Evolutionary conservation across 1,140 invertebrate species (phyloP).

Genomic region (Chrysoperla carnea): DNA sequence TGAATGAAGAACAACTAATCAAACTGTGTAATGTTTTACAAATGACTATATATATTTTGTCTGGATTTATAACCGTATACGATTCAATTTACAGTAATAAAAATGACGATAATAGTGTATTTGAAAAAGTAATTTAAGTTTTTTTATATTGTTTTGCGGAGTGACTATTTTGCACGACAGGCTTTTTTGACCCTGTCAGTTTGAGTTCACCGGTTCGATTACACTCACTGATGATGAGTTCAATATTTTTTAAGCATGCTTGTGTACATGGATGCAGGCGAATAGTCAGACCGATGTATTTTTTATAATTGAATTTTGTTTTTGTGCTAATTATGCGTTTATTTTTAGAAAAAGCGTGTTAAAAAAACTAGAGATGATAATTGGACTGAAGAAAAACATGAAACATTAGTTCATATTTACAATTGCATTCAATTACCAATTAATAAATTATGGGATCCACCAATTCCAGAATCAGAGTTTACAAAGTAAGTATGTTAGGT

Average conservation of each 20-base stretch:
- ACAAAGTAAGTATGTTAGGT: conserved; percentile 35
- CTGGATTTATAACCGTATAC: background rate
- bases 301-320: background rate
- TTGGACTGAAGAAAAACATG: conserved; percentile 11
- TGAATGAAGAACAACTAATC: conserved; percentile 3
- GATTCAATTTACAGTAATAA: background rate
- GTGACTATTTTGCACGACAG: background rate
- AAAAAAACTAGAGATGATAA: background rate
- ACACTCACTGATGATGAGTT: no score
- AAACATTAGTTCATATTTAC: conserved; percentile 30
- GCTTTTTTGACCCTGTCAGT: no score
- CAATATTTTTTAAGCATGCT: no score
- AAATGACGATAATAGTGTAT: background rate
- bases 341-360: background rate
- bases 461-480: conserved; percentile 45
- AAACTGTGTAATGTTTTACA: conserved; percentile 7
- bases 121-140: background rate
- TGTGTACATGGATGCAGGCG: no score
- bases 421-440: conserved; percentile 35
- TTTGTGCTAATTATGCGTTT: background rate
- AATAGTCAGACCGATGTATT: no score
- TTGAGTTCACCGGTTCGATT: no score
- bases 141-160: background rate
- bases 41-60: background rate
- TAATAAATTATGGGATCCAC: conserved; percentile 40